These are phyloP conservation scores for Mus spicilegus DNA, from an alignment of 2,113 vertebrate species.

Conservation along the genomic window DNA sequence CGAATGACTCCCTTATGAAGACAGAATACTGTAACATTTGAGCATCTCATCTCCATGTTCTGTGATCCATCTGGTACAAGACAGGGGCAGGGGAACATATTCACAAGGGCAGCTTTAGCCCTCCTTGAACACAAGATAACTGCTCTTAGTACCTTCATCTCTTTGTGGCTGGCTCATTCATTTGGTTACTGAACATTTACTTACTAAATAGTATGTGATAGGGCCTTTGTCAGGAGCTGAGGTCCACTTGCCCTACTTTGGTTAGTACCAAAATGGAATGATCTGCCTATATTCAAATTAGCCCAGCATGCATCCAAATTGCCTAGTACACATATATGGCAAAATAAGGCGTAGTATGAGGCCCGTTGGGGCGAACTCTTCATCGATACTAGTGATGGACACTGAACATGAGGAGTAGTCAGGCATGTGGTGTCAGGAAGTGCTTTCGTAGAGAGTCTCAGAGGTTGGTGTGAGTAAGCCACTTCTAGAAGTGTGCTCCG, in stretches of 20 bases:
- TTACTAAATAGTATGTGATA: slow-evolving; percentile 29
- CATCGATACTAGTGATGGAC: not conserved
- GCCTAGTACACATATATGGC: not conserved
- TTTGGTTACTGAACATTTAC: not conserved
- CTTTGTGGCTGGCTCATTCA: not conserved
- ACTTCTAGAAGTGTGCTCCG: not conserved
- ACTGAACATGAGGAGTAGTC: not conserved
- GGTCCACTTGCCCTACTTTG: not conserved
- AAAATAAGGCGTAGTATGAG: not conserved
- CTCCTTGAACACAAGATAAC: slow-evolving; percentile 44
- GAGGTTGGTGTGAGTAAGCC: not conserved
- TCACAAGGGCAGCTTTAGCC: slow-evolving; percentile 1
- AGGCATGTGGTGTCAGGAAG: not conserved
- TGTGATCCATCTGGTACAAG: slow-evolving; percentile 46
- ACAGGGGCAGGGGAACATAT: slow-evolving; percentile 27
- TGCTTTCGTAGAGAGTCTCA: not conserved
- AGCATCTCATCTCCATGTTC: slow-evolving; percentile 61
- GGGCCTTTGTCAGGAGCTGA: not conserved
- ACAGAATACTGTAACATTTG: slow-evolving; percentile 63
- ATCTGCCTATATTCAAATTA: not conserved
- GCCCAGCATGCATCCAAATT: not conserved
- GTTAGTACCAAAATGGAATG: not conserved
- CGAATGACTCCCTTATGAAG: slow-evolving; percentile 48
- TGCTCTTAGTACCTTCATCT: not conserved
- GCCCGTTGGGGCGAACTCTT: not conserved